Evolutionary conservation across 1,140 invertebrate species (phyloP), one percentile per base, ranked within the genome.

Genomic region (Eciton burchellii): DNA sequence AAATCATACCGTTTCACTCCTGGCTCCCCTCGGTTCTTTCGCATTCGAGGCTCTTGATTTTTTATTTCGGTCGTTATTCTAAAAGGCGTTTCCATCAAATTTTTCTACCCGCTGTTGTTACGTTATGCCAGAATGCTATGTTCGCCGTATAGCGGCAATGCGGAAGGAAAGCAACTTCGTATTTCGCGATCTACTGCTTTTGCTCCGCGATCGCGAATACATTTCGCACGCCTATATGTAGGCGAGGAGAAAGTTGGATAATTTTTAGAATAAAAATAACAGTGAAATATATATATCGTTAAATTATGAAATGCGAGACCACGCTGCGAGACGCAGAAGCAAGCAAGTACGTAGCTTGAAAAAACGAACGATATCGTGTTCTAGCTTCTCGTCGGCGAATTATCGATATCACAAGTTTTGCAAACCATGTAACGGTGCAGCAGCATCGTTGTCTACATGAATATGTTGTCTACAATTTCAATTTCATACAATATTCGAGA

Each of bases 81-180:
- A 12, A 21, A n/a, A 73, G 43, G n/a, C n/a, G n/a, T n/a, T n/a
- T n/a, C n/a, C 60, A 5, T 60, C n/a, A n/a, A 14, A 3, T 16
- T 0, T 24, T 21, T 59, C 6, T 45, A 8, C 9, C 16, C 59
- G 9, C 9, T 16, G 21, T 21, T 47, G n/a, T 29, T 5, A n/a
- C 12, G n/a, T 35, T 35, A 35, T 35, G 2, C 6, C 6, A 5
- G 11, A 12, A 8, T n/a, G 1, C 16, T 72, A 26, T 59, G 41
- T 59, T 43, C 19, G 24, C 24, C 60, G 16, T 8, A 59, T 45
- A 43, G 6, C n/a, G n/a, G 6, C 6, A 19, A 14, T 60, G 19
- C n/a, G 59, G 59, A 43, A 59, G 4, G 59, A 57, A 57, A 43
- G 11, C 57, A 45, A 21, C 24, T 59, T 59, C 43, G n/a, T n/a